Percentiles rank a stretch among this genome's conserved stretches.
These are phyloP conservation scores for Holotrichia oblita DNA, from an alignment of 1,140 invertebrate species.

Conservation along the genomic window DNA sequence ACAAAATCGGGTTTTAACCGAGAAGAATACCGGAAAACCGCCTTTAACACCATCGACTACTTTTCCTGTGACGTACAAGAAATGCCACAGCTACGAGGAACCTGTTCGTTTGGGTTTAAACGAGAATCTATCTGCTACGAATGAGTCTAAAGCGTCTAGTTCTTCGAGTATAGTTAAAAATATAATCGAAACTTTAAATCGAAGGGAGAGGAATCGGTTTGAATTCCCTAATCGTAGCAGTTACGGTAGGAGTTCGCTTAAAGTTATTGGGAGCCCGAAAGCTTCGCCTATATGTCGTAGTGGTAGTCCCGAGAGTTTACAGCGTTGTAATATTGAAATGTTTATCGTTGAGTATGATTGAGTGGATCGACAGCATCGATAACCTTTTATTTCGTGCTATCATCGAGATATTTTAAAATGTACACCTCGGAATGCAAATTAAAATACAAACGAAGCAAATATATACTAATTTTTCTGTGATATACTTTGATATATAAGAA, in stretches of 20 bases:
- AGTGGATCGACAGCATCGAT: too few relatives aligned
- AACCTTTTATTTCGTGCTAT: too few relatives aligned
- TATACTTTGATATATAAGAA: conserved; percentile 19
- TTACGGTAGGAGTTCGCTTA: conserved; percentile 57
- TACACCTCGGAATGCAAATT: neutral
- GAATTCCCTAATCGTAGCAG: conserved; percentile 49
- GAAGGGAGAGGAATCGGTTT: conserved; percentile 51
- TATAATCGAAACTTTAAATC: conserved; percentile 58
- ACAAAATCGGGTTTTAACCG: neutral
- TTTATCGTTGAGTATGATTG: neutral
- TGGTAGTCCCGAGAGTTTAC: conserved; percentile 49
- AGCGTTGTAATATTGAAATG: conserved; percentile 45
- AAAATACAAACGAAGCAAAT: neutral
- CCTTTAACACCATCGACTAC: neutral
- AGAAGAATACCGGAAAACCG: conserved; percentile 15
- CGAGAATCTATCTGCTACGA: neutral
- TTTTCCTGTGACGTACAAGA: conserved; percentile 7
- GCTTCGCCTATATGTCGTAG: conserved; percentile 45
- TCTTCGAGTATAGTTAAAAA: conserved; percentile 53
- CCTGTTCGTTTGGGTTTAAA: too few relatives aligned
- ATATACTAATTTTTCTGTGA: conserved; percentile 34
- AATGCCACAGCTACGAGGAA: conserved; percentile 24
- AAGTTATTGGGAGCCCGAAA: conserved; percentile 49
- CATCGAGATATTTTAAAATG: neutral
- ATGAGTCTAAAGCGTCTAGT: conserved; percentile 12